These are phyloP conservation scores for Hippocampus guttulatus DNA, from an alignment of 2,113 vertebrate genomes.

Conservation along the genomic window DNA sequence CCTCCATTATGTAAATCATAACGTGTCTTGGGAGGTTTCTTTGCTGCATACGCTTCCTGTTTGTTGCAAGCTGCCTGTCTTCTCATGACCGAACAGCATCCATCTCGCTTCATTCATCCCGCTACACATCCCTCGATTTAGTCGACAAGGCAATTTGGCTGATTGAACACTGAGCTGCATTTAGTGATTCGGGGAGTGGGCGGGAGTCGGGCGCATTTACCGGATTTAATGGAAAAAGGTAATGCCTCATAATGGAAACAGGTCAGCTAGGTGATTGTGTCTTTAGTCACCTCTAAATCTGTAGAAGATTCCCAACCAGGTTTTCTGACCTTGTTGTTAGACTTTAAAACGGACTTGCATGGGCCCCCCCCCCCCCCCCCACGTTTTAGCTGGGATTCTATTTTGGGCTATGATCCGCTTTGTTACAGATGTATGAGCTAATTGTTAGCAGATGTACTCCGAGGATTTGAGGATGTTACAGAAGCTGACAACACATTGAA, in stretches of 20 bases:
- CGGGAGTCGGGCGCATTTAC: slow-evolving; percentile 15
- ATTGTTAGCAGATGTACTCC: slow-evolving; percentile 22
- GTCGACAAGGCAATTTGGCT: slow-evolving; percentile 63
- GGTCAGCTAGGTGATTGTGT: slow-evolving; percentile 38
- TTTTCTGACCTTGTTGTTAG: slow-evolving; percentile 49
- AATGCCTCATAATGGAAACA: slow-evolving; percentile 53
- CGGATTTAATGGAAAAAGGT: slow-evolving; percentile 49
- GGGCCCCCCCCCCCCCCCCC: too few relatives aligned
- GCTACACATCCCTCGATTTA: slow-evolving; percentile 34
- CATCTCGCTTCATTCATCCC: slow-evolving; percentile 23
- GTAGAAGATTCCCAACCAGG: slow-evolving; percentile 31
- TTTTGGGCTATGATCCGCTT: slow-evolving; percentile 30
- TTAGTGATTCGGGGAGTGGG: slow-evolving; percentile 36
- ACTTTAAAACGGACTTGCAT: slow-evolving; percentile 33
- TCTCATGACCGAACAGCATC: slow-evolving; percentile 19
- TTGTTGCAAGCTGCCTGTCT: slow-evolving; percentile 37
- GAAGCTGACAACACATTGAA: slow-evolving; percentile 7
- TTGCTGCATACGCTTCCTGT: slow-evolving; percentile 18
- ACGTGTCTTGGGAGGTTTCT: slow-evolving; percentile 18
- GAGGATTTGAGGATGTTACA: not conserved
- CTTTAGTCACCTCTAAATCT: slow-evolving; percentile 19
- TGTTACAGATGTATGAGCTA: slow-evolving; percentile 23
- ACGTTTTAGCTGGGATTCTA: slow-evolving; percentile 18
- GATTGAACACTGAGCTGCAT: slow-evolving; percentile 66
- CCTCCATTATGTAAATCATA: slow-evolving; percentile 46